Evolutionary conservation across 2,888 invertebrate species (phyloP), one percentile per base, ranked within the genome.

Genomic region (Eristalinus sepulchralis): DNA sequence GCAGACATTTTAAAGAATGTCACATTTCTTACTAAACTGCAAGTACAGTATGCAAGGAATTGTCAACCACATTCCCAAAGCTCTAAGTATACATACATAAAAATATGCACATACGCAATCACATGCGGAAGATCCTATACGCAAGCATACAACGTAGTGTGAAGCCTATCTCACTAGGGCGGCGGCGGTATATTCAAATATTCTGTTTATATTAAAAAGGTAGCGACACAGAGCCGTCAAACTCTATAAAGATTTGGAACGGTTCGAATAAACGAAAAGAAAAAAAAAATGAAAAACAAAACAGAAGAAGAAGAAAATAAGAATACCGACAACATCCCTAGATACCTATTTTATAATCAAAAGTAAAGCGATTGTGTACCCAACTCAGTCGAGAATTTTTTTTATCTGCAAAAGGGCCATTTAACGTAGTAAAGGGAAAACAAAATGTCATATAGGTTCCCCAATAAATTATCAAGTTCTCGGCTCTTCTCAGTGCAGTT

Each of bases 361-460:
- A 87, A 87, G 76, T 80, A 80, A 83, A 83, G 75, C 83, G 87
- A 76, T 75, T 75, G 83, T 83, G 75, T 77, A 87, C 70, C 75
- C 63, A 75, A 31, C 39, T 59, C 72, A 36, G 59, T 17, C 17
- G 83, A 83, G 67, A 86, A 70, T 68, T 75, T 31, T n/a, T 71
- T 73, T 73, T 86, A 75, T 83, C 83, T 83, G 75, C 75, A 76
- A 80, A 87, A 83, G 79, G 87, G 86, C 86, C 83, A 71, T 87
- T 83, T 71, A 87, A 87, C 72, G 79, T 87, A 76, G 87, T 87
- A 79, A 80, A 80, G 72, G 77, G 83, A 80, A 91, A 90, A 91
- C 91, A 91, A 91, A 91, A 90, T 90, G 91, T 91, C 91, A 91
- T 90, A 90, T 89, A 89, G 90, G 89, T 83, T 89, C 91, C 91